phyloP scores from a whole-genome alignment of 2,888 invertebrate species.

The Zelleria hepariella region DNA sequence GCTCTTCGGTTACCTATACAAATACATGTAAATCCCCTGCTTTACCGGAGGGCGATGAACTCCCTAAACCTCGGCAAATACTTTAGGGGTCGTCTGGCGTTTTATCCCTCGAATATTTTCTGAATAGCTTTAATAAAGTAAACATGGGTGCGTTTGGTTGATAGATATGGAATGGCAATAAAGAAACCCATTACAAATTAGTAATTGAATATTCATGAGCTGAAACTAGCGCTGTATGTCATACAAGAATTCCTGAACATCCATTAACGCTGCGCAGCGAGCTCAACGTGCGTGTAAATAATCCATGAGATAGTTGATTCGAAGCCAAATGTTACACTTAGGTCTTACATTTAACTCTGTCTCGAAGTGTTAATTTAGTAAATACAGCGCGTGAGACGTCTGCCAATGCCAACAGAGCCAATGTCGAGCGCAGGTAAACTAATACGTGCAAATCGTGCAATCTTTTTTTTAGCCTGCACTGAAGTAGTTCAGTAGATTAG shows the following conservation, averaged over 20 bases:
- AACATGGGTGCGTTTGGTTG: conserved; percentile 10
- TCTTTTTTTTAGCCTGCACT: neutral
- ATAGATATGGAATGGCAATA: conserved; percentile 15
- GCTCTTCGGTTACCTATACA: conserved; percentile 51
- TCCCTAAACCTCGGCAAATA: conserved; percentile 30
- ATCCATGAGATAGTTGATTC: conserved; percentile 49
- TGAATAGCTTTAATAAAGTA: conserved; percentile 14
- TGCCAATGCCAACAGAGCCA: conserved; percentile 21
- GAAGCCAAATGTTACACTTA: conserved; percentile 37
- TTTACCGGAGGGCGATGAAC: conserved; percentile 37
- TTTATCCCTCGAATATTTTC: conserved; percentile 22
- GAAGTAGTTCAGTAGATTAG: conserved; percentile 27
- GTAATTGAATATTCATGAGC: conserved; percentile 6
- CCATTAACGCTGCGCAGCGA: conserved; percentile 29
- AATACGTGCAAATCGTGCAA: neutral
- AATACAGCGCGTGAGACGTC: conserved; percentile 17
- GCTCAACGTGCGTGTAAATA: conserved; percentile 34
- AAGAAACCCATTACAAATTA: conserved; percentile 10
- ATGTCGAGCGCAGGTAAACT: conserved; percentile 7
- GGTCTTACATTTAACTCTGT: neutral
- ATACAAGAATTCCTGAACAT: conserved; percentile 26
- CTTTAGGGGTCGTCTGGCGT: conserved; percentile 27
- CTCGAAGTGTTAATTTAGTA: conserved; percentile 25
- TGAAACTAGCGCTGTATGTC: neutral
- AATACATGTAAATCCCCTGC: conserved; percentile 42